Conservation (phyloP, 2,113 vertebrate species). For the Balaenoptera acutorostrata region DNA sequence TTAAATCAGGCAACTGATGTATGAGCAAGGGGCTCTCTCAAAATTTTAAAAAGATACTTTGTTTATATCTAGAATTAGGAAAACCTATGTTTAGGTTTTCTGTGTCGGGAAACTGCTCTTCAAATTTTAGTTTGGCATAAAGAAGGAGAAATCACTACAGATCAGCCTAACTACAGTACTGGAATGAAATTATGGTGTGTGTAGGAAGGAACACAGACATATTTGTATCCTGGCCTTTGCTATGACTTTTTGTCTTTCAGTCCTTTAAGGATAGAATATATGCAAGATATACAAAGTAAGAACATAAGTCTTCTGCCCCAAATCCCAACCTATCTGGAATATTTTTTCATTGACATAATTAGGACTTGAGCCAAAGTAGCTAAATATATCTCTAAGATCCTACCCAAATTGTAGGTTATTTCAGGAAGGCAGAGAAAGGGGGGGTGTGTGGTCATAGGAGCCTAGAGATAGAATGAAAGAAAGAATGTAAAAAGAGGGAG, state of each 20-base stretch:
- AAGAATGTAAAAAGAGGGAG: background rate
- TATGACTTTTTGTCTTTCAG: background rate
- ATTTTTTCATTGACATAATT: background rate
- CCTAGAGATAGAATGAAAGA: background rate
- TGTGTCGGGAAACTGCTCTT: background rate
- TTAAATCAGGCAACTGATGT: background rate
- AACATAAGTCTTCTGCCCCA: background rate
- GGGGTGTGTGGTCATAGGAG: accelerated
- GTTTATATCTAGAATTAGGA: background rate
- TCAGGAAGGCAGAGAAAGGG: background rate
- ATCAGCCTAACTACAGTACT: background rate
- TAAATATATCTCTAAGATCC: background rate
- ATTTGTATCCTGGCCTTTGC: background rate
- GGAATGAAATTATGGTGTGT: accelerated
- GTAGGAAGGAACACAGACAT: background rate
- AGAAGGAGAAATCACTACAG: background rate
- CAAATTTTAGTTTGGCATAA: background rate
- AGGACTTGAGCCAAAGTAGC: background rate
- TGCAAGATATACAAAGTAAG: background rate
- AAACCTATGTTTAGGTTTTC: background rate
- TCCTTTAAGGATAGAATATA: background rate
- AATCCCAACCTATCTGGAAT: background rate
- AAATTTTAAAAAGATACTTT: background rate
- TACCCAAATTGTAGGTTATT: background rate
- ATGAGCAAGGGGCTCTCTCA: background rate